A percentile compares a stretch with the other conserved stretches of the same genome.
Conservation (phyloP, 2,113 vertebrate species). For the Erythrocebus patas region DNA sequence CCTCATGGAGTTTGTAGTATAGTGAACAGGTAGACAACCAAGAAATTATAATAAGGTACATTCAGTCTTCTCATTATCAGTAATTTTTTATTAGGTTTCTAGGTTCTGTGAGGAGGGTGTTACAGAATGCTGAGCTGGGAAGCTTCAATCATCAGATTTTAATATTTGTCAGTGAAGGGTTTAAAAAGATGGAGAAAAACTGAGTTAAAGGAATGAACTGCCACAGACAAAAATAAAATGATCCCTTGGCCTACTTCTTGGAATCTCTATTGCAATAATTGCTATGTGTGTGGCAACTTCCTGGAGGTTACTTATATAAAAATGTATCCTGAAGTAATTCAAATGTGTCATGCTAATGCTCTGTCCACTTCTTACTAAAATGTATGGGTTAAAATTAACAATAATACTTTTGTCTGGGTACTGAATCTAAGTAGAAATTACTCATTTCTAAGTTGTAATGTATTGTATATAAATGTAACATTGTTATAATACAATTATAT, state of each 20-base stretch:
- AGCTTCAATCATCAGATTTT: neutral
- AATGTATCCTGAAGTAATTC: neutral
- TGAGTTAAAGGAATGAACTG: neutral
- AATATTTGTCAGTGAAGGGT: neutral
- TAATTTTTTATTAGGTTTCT: neutral
- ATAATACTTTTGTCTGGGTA: neutral
- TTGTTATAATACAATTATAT: neutral
- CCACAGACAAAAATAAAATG: neutral
- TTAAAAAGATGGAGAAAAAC: neutral
- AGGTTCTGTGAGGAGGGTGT: neutral
- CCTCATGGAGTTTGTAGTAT: neutral
- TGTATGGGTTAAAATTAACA: neutral
- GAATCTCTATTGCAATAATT: neutral
- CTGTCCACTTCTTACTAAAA: neutral
- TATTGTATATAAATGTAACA: neutral
- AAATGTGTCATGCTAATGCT: neutral
- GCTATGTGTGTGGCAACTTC: neutral
- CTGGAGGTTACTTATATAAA: neutral
- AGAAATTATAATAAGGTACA: neutral
- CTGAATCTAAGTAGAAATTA: slow-evolving; percentile 16
- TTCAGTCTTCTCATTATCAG: neutral
- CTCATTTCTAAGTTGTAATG: neutral
- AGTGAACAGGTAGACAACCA: neutral
- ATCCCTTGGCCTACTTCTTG: neutral
- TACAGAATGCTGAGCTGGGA: neutral